Evolutionary conservation across 2,797 vertebrate species (phyloP), one percentile per base, ranked within the genome.

Genomic region (Crenichthys baileyi): DNA sequence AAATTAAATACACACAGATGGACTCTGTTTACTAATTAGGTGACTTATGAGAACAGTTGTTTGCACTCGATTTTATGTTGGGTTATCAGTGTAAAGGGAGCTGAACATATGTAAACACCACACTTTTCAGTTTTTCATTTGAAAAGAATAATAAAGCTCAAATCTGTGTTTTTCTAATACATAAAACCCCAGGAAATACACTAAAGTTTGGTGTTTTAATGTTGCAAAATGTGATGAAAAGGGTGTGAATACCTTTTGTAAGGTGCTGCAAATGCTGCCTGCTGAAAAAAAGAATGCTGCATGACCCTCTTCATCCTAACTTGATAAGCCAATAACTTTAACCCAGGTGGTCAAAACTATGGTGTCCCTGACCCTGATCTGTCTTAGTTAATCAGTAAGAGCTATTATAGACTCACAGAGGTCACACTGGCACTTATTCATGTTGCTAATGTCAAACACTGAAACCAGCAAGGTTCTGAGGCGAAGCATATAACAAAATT

Each of bases 351-450:
- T 86, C 79, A 80, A 83, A 86, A 85, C 83, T 80, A 12, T 24
- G 48, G 75, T 75, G 11, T 82, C 50, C 46, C 22, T 90, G 85
- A 73, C 85, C 88, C 88, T 85, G 83, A 92, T 94, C 86, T 81
- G 84, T 94, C 93, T 93, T 90, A 81, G 85, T 94, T 93, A 95
- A 85, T 88, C 85, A 86, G 85, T 91, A 83, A 89, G 77, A 77
- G 41, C 65, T 84, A 85, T 83, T 85, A 89, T 36, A 85, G 83
- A 67, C 78, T 92, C 91, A 92, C 94, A 91, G 86, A 79, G 81
- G 88, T 90, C 87, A 88, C 80, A 18, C 26, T 15, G 22, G 80
- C 84, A 78, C 83, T 93, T 86, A 91, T 86, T 93, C 87, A 94
- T 91, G 86, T 78, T 78, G 79, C 83, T 82, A 86, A 91, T 92